Conservation (phyloP, 2,113 vertebrate species). For the Varanus salvator region DNA sequence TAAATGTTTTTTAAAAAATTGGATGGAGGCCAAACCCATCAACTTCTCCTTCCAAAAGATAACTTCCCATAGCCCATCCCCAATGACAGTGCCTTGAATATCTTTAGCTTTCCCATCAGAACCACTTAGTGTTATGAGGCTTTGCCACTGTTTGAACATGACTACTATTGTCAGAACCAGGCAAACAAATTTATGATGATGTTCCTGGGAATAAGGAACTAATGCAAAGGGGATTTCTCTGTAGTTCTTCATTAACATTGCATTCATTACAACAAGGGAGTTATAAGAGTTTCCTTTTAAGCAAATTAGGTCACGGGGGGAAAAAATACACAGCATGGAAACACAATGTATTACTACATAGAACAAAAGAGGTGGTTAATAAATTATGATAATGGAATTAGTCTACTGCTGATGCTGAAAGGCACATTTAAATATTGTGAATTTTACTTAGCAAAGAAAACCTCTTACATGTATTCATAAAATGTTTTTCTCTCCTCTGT, state of each 20-base stretch:
- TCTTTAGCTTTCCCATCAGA: slow-evolving; percentile 82
- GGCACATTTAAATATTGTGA: slow-evolving; percentile 75
- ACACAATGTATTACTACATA: slow-evolving; percentile 77
- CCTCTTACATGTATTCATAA: slow-evolving; percentile 63
- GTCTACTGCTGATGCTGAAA: slow-evolving; percentile 73
- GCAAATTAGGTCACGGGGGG: slow-evolving; percentile 83
- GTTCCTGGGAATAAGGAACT: slow-evolving; percentile 83
- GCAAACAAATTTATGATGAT: slow-evolving; percentile 84
- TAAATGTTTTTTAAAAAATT: slow-evolving; percentile 50
- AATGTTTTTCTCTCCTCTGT: slow-evolving; percentile 54
- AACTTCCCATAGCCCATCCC: slow-evolving; percentile 73
- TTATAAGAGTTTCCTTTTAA: slow-evolving; percentile 86
- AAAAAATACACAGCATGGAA: slow-evolving; percentile 80
- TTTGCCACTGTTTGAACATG: slow-evolving; percentile 74
- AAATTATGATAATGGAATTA: slow-evolving; percentile 85
- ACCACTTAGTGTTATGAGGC: slow-evolving; percentile 75
- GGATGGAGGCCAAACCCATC: slow-evolving; percentile 73
- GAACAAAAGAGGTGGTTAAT: slow-evolving; percentile 85
- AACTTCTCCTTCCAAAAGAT: slow-evolving; percentile 65
- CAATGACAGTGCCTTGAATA: slow-evolving; percentile 76
- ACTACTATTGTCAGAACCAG: slow-evolving; percentile 80
- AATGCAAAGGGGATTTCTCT: slow-evolving; percentile 83
- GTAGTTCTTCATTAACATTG: slow-evolving; percentile 86
- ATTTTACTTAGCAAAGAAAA: slow-evolving; percentile 67
- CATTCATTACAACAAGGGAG: slow-evolving; percentile 81